Percentiles rank a stretch among this genome's conserved stretches.
Evolutionary conservation across 2,113 vertebrate species (phyloP).

Genomic region (Sclerurus mexicanus): DNA sequence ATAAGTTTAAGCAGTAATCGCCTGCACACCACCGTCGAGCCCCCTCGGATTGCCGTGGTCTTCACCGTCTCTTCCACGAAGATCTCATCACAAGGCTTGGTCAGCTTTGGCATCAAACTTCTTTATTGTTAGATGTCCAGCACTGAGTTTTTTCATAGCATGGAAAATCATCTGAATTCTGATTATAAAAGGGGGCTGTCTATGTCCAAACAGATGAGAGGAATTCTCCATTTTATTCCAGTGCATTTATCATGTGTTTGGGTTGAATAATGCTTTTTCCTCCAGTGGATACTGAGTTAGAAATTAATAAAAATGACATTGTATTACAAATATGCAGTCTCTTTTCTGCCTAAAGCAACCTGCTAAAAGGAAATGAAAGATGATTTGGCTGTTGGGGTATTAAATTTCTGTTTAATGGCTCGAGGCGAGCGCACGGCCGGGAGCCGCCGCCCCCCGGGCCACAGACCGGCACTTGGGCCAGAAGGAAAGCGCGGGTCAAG

Average conservation of each 20-base stretch:
- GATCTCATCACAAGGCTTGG: accelerated
- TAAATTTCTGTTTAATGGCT: neutral
- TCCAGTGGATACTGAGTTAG: neutral
- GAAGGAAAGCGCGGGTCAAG: no score
- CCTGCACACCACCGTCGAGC: accelerated
- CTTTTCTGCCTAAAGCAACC: neutral
- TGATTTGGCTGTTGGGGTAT: neutral
- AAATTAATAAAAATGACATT: neutral
- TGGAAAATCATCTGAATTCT: neutral
- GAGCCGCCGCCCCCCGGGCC: no score
- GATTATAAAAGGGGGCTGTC: neutral
- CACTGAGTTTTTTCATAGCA: neutral
- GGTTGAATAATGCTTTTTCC: neutral
- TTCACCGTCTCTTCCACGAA: neutral
- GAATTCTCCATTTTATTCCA: neutral
- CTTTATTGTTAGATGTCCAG: accelerated
- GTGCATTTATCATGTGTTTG: neutral
- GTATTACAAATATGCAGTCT: neutral
- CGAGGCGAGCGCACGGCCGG: no score
- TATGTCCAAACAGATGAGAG: neutral
- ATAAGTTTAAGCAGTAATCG: accelerated
- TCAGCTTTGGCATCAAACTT: neutral
- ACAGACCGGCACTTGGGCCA: no score
- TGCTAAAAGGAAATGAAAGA: neutral
- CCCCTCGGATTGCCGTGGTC: accelerated